Base-by-base conservation (phyloP, 1,140 invertebrate species). In the Atopsyche davidsoni region DNA sequence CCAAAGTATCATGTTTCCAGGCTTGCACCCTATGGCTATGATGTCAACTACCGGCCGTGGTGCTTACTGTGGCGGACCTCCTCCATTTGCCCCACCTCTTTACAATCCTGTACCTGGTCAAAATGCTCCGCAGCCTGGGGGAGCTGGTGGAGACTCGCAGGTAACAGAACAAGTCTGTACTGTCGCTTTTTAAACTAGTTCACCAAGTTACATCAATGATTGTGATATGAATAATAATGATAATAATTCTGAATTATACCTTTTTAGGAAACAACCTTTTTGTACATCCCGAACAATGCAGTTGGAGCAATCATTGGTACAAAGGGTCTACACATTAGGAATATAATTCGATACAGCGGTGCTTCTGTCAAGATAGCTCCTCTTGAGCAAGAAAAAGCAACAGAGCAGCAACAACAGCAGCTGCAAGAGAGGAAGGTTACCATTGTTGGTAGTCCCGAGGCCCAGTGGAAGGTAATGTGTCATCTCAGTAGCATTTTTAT, bases 281-380 rank as follows among this genome's bases (percentile, higher is more conserved):
- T 98, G 45, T 98, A 96, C 75, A 95, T 98, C 73, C 96, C 96
- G 21, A 96, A 96, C 65, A 92, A 89, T 64, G 91, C 92, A 41
- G 94, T 98, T 14, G 96, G 96, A 34, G 94, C 94, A 38, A 93
- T 97, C 35, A 98, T 98, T 61, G 96, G 96, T 44, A 95, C 92
- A 10, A 97, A 94, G 64, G 95, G 95, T 19, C 89, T 89, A 2
- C 89, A 97, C 68, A 98, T 98, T 58, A 85, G 94, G 54, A 96
- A 95, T 67, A 96, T 98, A 55, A 98, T 97, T 62, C 83, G 92
- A 61, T 92, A 95, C 68, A 96, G 93, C 55, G 91, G 90, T 53
- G 94, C 94, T 36, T 90, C 87, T 46, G 90, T 98, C 1, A 95
- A 95, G 69, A 94, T 95, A 53, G 88, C 91, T 3, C 86, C 89